Percentiles rank a stretch among this genome's conserved stretches.
Evolutionary conservation across 2,113 vertebrate genomes (phyloP).

Genomic region (Rhegmatorhina hoffmannsi): DNA sequence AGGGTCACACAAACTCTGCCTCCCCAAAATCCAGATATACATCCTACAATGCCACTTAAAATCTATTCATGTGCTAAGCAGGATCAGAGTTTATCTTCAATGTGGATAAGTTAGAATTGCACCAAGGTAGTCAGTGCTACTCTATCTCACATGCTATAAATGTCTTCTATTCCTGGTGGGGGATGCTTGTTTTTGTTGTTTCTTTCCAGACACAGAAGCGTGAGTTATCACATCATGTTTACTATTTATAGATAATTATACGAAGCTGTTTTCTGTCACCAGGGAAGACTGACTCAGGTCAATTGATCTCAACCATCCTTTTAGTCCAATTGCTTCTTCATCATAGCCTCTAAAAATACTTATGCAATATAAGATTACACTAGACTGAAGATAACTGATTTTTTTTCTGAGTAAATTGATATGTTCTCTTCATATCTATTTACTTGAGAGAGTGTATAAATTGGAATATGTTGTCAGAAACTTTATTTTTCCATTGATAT

Average conservation of each 20-base stretch:
- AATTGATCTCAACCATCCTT: not conserved
- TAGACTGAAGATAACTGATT: too few species aligned
- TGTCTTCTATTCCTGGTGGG: too few species aligned
- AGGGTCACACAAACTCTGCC: not conserved
- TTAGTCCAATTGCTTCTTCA: not conserved
- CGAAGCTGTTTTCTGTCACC: not conserved
- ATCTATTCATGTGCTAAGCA: not conserved
- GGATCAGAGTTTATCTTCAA: not conserved
- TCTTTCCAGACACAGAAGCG: not conserved
- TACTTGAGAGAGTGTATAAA: not conserved
- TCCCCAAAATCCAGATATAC: not conserved
- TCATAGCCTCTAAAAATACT: not conserved
- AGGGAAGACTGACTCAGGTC: not conserved
- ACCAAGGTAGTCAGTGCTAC: not conserved
- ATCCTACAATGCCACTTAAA: not conserved
- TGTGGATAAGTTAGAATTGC: not conserved
- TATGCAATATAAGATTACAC: too few species aligned
- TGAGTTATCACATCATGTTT: not conserved
- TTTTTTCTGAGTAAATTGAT: not conserved
- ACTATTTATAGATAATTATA: not conserved
- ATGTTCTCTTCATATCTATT: not conserved
- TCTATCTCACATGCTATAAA: not conserved
- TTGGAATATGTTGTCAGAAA: not conserved
- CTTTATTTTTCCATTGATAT: not conserved
- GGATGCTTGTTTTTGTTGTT: not conserved